phyloP scores from a whole-genome alignment of 2,113 vertebrate species.

The Anolis carolinensis region DNA sequence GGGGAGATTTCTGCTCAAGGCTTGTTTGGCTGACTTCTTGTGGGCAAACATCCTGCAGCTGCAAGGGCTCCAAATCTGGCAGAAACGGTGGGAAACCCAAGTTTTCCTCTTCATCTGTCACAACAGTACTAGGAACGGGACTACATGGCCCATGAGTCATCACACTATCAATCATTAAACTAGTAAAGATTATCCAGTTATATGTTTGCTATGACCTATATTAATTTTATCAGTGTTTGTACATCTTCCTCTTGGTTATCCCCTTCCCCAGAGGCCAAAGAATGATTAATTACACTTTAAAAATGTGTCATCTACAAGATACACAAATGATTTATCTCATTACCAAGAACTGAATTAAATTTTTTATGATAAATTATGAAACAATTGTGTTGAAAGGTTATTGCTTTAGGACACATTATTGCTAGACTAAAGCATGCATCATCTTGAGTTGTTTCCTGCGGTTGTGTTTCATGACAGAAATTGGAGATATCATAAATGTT shows the following conservation, averaged over 20 bases:
- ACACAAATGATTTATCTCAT: neutral
- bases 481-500: neutral
- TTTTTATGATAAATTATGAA: constrained; percentile 4
- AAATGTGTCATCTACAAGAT: neutral
- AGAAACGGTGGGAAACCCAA: too few relatives aligned
- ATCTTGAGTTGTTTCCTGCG: neutral
- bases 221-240: neutral
- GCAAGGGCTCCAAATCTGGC: too few relatives aligned
- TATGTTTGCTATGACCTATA: neutral
- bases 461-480: neutral
- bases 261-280: neutral
- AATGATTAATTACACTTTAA: neutral
- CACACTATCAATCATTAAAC: too few relatives aligned
- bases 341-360: neutral
- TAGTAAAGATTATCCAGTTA: neutral
- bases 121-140: too few relatives aligned
- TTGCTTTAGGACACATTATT: neutral
- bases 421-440: neutral
- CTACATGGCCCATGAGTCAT: too few relatives aligned
- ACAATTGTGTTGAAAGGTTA: neutral
- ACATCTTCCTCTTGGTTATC: neutral
- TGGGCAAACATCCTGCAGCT: too few relatives aligned
- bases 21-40: too few relatives aligned
- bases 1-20: too few relatives aligned
- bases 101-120: too few relatives aligned